Evolutionary conservation across 2,888 invertebrate species (phyloP).

Genomic region (Nipponacmea schrenckii): DNA sequence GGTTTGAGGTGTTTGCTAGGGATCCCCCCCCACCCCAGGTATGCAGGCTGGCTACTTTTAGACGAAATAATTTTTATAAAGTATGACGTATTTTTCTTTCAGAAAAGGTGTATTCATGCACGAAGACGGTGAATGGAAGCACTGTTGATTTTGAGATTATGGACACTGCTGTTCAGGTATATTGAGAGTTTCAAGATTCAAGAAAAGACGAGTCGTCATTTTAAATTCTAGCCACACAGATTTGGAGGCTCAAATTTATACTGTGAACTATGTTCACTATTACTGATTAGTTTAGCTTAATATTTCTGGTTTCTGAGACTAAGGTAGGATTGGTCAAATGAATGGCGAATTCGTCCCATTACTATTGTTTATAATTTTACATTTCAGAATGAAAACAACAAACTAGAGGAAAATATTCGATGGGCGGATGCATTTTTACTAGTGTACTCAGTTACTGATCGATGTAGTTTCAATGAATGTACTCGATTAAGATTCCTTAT

Average conservation of each 20-base stretch:
- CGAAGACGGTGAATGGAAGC: constrained; percentile 81
- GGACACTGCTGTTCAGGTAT: constrained; percentile 80
- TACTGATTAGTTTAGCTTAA: too few species aligned
- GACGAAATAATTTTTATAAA: background rate
- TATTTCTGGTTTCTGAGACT: too few species aligned
- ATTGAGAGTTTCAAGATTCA: too few species aligned
- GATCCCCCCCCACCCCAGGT: too few species aligned
- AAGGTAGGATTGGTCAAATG: too few species aligned
- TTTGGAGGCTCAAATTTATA: too few species aligned
- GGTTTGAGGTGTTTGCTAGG: too few species aligned
- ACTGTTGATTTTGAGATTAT: constrained; percentile 82
- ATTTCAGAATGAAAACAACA: constrained; percentile 52
- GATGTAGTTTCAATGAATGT: constrained; percentile 78
- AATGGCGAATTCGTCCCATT: too few species aligned
- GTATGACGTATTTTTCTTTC: constrained; percentile 36
- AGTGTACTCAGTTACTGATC: constrained; percentile 88
- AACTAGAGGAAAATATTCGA: constrained; percentile 81
- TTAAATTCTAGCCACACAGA: too few species aligned
- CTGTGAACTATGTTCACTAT: too few species aligned
- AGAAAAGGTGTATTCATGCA: constrained; percentile 78
- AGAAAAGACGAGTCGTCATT: too few species aligned
- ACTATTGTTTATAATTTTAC: constrained; percentile 7
- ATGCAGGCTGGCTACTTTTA: too few species aligned
- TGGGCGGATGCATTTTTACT: constrained; percentile 90
- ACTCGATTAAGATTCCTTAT: constrained; percentile 58